Evolutionary conservation across 92 coral and sea anemone genomes (phyloP), one percentile per base, ranked within the genome.

Genomic region (Chrysogorgia sp.): DNA sequence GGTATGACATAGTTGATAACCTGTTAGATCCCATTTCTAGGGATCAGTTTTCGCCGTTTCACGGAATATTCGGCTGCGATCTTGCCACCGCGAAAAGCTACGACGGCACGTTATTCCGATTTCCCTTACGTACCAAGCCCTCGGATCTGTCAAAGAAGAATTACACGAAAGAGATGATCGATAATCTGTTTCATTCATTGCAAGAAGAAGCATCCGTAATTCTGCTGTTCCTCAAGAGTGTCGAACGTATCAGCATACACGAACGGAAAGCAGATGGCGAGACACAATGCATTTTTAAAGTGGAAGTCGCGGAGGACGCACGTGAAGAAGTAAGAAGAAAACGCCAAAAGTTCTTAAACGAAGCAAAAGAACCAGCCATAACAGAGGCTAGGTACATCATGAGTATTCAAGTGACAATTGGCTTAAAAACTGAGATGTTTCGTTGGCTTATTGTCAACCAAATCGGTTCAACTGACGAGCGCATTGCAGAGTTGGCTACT

Each of bases 21-120:
- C 67, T 87, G 20, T 77, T 90, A 13, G 77, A 83, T 2, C 87
- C 86, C 40, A 67, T 64, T 35, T 91, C 77, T 80, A 76, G 64
- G 15, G 98, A 93, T 68, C 98, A 93, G 83, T 93, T 93, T 71
- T 82, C 92, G 26, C 98, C 98, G 5, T 93, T 84, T 37, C 92
- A 93, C 59, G 84, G 82, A 58, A 91, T 93, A 20, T 86, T 89
- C 30, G 92, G 89, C 37, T 93, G 97, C 81, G 86, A 89, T 58
- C 80, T 91, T 26, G 89, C 97, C 24, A 84, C 90, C 47, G 90
- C 88, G 10, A 17, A 30, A 69, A 52, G 40, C 19, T 89, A 84
- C 48, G 81, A 86, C 25, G 93, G 93, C n/a, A 93, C 98, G 29
- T 75, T 93, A 37, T 91, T 93, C 58, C 98, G 98, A 76, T 88